These are phyloP conservation scores for Lathamus discolor DNA, from an alignment of 2,113 vertebrate genomes.

Conservation along the genomic window DNA sequence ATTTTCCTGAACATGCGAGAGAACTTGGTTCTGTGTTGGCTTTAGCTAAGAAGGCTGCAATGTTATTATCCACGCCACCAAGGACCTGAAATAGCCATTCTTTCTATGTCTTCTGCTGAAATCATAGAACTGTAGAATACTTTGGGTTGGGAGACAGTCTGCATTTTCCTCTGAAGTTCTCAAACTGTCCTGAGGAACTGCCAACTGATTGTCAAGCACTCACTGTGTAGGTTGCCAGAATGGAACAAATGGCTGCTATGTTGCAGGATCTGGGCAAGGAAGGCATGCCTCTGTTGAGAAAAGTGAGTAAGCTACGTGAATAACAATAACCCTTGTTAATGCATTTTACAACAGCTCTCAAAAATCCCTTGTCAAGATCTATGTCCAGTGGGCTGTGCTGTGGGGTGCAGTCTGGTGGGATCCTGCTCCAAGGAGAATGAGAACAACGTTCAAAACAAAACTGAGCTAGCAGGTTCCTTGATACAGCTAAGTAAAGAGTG, in stretches of 20 bases:
- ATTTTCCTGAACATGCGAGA: neutral
- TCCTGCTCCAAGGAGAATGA: neutral
- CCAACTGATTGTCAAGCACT: neutral
- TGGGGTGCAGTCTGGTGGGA: neutral
- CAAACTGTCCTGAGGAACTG: neutral
- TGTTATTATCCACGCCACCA: neutral
- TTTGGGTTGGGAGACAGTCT: neutral
- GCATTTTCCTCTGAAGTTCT: neutral
- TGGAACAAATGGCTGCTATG: neutral
- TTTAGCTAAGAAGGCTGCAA: neutral
- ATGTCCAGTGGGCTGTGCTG: rapidly evolving
- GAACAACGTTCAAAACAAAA: neutral
- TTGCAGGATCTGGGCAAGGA: neutral
- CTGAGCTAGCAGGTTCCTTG: neutral
- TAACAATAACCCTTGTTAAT: neutral
- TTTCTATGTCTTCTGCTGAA: neutral
- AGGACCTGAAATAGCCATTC: neutral
- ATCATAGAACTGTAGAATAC: neutral
- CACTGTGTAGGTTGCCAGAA: neutral
- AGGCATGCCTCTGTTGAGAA: neutral
- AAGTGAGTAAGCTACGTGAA: neutral
- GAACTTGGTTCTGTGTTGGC: neutral
- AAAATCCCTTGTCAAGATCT: neutral
- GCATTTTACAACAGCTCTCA: neutral
- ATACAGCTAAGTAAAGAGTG: neutral